Conservation (phyloP, 2,113 vertebrate genomes). For the Hippocampus mohnikei region DNA sequence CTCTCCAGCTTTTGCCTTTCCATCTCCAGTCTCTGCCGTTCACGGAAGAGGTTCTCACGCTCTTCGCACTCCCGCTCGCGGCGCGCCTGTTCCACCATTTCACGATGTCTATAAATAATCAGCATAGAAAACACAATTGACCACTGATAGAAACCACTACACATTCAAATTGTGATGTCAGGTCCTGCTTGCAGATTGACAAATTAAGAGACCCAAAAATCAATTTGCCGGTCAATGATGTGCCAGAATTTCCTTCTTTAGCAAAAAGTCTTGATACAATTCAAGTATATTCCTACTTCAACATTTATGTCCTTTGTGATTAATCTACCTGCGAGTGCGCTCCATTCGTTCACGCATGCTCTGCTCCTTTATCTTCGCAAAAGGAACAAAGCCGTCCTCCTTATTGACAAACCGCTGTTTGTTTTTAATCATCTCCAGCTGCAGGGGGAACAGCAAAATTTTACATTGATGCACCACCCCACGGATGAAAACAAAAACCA, state of each 20-base stretch:
- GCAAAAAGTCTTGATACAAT: background rate
- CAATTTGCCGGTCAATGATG: too few relatives aligned
- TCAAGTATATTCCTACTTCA: background rate
- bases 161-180: background rate
- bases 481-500: background rate
- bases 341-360: constrained; percentile 86
- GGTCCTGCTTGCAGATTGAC: background rate
- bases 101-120: constrained; percentile 77
- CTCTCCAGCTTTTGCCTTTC: constrained; percentile 94
- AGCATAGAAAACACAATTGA: background rate
- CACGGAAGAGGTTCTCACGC: constrained; percentile 87
- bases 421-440: constrained; percentile 77
- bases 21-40: constrained; percentile 90
- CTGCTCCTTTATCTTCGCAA: constrained; percentile 97
- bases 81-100: constrained; percentile 87
- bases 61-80: constrained; percentile 90
- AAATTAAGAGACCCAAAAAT: background rate
- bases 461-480: background rate
- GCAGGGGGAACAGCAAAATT: background rate
- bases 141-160: background rate
- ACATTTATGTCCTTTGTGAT: background rate
- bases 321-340: constrained; percentile 82
- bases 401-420: constrained; percentile 80
- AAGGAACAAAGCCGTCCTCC: constrained; percentile 85
- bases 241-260: background rate